A percentile compares a stretch with the other conserved stretches of the same genome.
phyloP scores from a whole-genome alignment of 2,113 vertebrate genomes.

The human region GRCh38 chr6:96539001-96539500 shows the following conservation, averaged over 20 bases:
- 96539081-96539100: background rate
- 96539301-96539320: background rate
- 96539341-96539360: background rate
- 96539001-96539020: conserved; percentile 6
- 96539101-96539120: background rate
- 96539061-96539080: background rate
- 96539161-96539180: background rate
- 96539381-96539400: background rate
- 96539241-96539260: conserved; percentile 7
- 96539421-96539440: background rate
- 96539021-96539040: conserved; percentile 39
- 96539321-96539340: background rate
- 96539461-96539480: background rate
- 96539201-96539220: background rate
- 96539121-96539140: background rate
- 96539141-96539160: background rate
- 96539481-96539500: background rate
- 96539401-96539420: background rate
- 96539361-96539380: background rate
- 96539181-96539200: background rate
- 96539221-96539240: background rate
- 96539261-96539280: background rate
- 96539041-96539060: conserved; percentile 45
- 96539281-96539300: background rate
- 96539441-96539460: conserved; percentile 33